A percentile compares a stretch with the other conserved stretches of the same genome.
These are phyloP conservation scores for Monopis laevigella DNA, from an alignment of 2,888 invertebrate species.

Conservation along the genomic window DNA sequence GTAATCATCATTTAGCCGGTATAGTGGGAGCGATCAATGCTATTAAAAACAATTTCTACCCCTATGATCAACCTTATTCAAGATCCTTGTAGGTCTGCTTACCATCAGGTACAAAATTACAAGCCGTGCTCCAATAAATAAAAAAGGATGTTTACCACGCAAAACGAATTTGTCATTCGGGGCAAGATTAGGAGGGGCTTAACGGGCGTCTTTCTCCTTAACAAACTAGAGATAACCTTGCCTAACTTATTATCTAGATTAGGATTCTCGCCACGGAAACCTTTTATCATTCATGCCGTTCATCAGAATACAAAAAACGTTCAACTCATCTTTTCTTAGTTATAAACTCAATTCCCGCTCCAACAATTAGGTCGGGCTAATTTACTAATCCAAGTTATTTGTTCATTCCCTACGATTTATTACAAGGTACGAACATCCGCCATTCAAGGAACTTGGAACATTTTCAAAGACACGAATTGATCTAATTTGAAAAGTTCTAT, in stretches of 20 bases:
- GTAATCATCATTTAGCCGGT: no score
- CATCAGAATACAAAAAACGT: constrained; percentile 31
- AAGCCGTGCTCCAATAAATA: no score
- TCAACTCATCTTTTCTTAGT: constrained; percentile 23
- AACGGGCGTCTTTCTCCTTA: constrained; percentile 8
- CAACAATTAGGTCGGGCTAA: constrained; percentile 46
- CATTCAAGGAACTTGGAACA: constrained; percentile 28
- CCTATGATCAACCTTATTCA: no score
- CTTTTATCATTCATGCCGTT: constrained; percentile 15
- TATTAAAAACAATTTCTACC: no score
- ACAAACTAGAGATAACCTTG: constrained; percentile 8
- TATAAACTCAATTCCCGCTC: constrained; percentile 37
- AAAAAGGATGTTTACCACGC: no score
- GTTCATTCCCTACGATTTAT: constrained; percentile 49
- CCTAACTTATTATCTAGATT: constrained; percentile 6
- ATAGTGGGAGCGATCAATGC: no score
- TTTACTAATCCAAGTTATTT: constrained; percentile 48
- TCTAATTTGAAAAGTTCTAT: constrained; percentile 32
- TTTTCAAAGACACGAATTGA: constrained; percentile 41
- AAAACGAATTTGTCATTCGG: no score
- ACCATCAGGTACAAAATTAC: no score
- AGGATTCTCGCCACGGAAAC: constrained; percentile 7
- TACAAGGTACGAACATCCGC: constrained; percentile 27
- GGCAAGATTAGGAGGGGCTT: no score
- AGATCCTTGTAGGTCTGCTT: no score